These are phyloP conservation scores for Phylloscopus trochilus DNA, from an alignment of 2,113 vertebrate genomes.

Conservation along the genomic window DNA sequence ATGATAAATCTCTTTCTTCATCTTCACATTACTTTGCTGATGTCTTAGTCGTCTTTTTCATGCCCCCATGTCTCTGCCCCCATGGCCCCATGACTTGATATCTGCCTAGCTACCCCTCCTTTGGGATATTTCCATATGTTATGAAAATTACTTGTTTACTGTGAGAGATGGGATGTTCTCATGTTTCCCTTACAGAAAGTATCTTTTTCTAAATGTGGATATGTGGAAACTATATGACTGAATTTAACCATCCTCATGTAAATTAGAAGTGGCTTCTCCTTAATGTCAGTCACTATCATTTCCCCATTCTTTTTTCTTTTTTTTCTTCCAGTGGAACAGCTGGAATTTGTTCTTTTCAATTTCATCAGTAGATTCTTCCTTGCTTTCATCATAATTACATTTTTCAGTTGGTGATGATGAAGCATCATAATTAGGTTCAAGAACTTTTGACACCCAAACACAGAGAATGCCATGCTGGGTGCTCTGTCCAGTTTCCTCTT, in stretches of 20 bases:
- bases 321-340: neutral
- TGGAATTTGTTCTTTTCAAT: neutral
- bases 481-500: neutral
- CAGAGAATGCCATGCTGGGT: neutral
- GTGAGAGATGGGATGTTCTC: neutral
- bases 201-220: neutral
- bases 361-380: neutral
- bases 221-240: neutral
- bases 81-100: neutral
- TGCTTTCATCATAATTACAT: neutral
- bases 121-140: neutral
- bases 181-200: neutral
- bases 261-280: neutral
- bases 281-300: neutral
- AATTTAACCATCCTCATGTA: neutral
- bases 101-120: neutral
- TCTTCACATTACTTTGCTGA: neutral
- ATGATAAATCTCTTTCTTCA: neutral
- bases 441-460: neutral
- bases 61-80: neutral
- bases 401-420: neutral
- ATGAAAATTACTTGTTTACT: neutral
- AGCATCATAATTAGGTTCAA: neutral
- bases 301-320: neutral
- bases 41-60: neutral